phyloP scores from a whole-genome alignment of 2,888 invertebrate genomes.

The Deilephila elpenor region DNA sequence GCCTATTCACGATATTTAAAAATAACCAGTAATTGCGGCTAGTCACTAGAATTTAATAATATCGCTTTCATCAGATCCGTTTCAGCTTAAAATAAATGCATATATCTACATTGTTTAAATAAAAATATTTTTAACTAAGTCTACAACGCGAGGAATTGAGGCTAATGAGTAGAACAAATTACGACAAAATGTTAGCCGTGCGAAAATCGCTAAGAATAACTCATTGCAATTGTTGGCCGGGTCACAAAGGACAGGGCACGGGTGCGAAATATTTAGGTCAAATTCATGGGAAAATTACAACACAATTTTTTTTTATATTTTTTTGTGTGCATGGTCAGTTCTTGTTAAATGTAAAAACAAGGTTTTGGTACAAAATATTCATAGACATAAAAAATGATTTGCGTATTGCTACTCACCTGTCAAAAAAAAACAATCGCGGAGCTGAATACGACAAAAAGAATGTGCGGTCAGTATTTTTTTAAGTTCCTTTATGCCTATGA shows the following conservation, averaged over 20 bases:
- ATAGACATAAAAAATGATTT: no score
- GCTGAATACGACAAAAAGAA: no score
- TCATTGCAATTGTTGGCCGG: not conserved
- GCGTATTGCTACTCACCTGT: no score
- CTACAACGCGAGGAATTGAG: not conserved
- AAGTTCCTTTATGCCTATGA: no score
- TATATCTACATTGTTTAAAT: not conserved
- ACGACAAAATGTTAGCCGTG: slow-evolving; percentile 4
- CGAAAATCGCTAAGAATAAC: not conserved
- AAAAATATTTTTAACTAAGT: not conserved
- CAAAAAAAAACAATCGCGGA: no score
- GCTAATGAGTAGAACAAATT: slow-evolving; percentile 11
- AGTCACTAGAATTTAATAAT: not conserved
- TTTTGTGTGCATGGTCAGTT: no score
- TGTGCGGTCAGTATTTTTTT: no score
- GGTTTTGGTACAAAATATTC: no score
- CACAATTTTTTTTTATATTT: no score
- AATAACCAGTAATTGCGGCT: not conserved
- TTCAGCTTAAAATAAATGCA: not conserved
- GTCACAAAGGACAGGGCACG: not conserved
- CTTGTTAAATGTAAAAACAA: no score
- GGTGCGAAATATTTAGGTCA: not conserved
- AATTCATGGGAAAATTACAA: not conserved
- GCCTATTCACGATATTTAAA: not conserved
- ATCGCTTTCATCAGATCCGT: slow-evolving; percentile 20